Conservation (phyloP, 2,797 vertebrate genomes). For the Sebastes elongatus region DNA sequence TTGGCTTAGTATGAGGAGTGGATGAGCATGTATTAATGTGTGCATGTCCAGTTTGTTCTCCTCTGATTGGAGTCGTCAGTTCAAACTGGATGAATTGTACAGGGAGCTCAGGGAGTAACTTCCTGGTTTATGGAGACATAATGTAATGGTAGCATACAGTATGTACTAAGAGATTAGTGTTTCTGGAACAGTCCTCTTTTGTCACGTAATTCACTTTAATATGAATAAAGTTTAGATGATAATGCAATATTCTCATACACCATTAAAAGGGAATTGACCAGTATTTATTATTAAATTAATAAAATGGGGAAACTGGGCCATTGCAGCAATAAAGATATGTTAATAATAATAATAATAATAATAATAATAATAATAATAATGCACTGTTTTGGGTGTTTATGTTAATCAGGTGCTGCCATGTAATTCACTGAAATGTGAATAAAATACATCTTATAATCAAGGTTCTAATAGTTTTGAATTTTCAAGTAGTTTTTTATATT, state of each 20-base stretch:
- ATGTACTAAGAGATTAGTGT: background rate
- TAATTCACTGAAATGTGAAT: too few species aligned
- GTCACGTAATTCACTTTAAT: background rate
- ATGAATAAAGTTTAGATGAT: background rate
- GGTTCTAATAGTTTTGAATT: background rate
- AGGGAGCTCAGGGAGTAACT: background rate
- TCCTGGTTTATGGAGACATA: background rate
- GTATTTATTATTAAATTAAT: background rate
- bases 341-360: too few species aligned
- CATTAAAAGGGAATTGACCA: background rate
- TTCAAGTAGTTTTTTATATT: background rate
- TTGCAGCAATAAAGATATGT: background rate
- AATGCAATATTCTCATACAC: background rate
- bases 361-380: background rate
- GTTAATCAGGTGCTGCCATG: too few species aligned
- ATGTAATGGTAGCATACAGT: background rate
- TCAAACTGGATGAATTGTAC: background rate
- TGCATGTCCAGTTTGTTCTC: background rate
- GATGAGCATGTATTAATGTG: background rate
- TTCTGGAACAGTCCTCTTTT: background rate
- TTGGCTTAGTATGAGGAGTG: background rate
- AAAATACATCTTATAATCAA: background rate
- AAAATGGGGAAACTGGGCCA: background rate
- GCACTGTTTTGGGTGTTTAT: background rate
- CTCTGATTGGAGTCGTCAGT: background rate